Evolutionary conservation across 2,797 vertebrate species (phyloP).

Genomic region (Falco biarmicus): DNA sequence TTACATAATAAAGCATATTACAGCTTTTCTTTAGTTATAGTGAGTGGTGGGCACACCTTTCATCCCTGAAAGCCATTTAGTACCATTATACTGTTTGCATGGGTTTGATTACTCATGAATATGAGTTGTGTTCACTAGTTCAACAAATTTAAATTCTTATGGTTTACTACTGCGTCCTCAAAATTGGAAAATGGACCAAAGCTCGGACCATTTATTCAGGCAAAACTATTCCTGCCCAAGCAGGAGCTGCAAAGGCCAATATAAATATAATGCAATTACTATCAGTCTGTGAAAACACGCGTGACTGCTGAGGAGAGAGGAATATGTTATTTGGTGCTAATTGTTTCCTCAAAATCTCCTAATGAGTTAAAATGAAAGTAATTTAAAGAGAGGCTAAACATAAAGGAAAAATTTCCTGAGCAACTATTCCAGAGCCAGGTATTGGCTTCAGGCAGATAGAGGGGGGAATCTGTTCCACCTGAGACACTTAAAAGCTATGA

Average conservation of each 20-base stretch:
- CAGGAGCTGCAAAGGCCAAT: background rate
- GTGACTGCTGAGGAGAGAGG: background rate
- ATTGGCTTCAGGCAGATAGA: background rate
- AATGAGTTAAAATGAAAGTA: constrained; percentile 1
- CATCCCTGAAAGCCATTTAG: background rate
- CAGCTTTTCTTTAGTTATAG: background rate
- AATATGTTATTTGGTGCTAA: background rate
- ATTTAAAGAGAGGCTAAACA: background rate
- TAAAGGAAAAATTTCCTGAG: background rate
- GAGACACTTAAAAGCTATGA: background rate
- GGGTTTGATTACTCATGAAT: constrained; percentile 1
- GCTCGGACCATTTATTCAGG: background rate
- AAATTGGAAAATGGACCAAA: background rate
- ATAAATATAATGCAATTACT: constrained; percentile 36
- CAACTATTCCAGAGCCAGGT: background rate
- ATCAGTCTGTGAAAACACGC: background rate
- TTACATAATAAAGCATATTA: background rate
- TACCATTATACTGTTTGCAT: background rate
- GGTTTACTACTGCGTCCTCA: background rate
- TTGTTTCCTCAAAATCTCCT: background rate
- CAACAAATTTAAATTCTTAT: background rate
- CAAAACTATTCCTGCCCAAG: background rate
- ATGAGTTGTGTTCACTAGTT: background rate
- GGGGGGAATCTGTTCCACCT: background rate
- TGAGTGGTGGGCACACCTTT: background rate